Base-by-base conservation (phyloP, 2,113 vertebrate species). In the Caranx ignobilis region DNA sequence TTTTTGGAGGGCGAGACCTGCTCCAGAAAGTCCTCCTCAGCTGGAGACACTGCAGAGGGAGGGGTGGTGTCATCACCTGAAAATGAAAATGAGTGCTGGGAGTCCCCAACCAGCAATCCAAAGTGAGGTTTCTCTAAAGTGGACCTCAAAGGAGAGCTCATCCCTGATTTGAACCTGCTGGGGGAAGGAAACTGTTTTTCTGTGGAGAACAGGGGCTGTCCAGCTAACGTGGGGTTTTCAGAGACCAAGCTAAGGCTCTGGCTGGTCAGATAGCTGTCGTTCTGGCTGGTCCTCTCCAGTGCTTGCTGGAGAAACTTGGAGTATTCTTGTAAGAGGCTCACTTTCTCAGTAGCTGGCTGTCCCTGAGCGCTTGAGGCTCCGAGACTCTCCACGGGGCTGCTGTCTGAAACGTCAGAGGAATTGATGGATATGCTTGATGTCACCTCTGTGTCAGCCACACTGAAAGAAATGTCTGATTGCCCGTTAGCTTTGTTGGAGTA, bases 291-390 rank as follows among this genome's bases (percentile, higher is more conserved):
- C 95, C 98, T 96, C 93, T 99, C 98, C 94, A 99, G 93, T 13
- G 98, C 98, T 95, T 99, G 98, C 81, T 99, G 98, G 82, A 99
- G 95, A 92, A 98, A 99, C 93, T 99, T 99, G 13, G 97, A 99
- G 89, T 99, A 99, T 78, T 99, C 98, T 75, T 99, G 98, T 88
- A 99, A 89, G 95, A 99, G 97, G 88, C 96, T 98, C 93, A 97
- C 96, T 95, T 99, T 99, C 93, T 99, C 98, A 0, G 87, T 66
- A 5, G 96, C 94, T 0, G 97, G 95, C 78, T 97, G 96, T 67
- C 95, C 92, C 86, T 96, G 97, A 75, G 96, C 95, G 64, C 95
- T 95, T 56, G 96, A 79, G 34, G 76, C 47, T 3, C 80, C 89
- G 60, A 97, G 94, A 62, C 93, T 94, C 89, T 98, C 97, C 5